phyloP scores from a whole-genome alignment of 2,113 vertebrate genomes.

The human (Homo sapiens) region GRCh38 chr9:135454501-135455000 shows the following conservation, averaged over 20 bases:
- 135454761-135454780: neutral
- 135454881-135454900: neutral
- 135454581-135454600: too few species aligned
- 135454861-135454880: neutral
- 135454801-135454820: neutral
- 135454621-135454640: neutral
- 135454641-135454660: neutral
- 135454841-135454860: neutral
- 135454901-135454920: neutral
- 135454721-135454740: neutral
- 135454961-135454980: too few species aligned
- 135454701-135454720: neutral
- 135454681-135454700: neutral
- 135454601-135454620: neutral
- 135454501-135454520: neutral
- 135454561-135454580: neutral
- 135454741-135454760: neutral
- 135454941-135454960: neutral
- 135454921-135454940: neutral
- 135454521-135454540: neutral
- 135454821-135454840: neutral
- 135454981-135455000: too few species aligned
- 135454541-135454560: neutral
- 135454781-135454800: too few species aligned
- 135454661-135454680: fast-evolving